Evolutionary conservation across 2,888 invertebrate species (phyloP), one percentile per base, ranked within the genome.

Genomic region (Chrysolina oricalcia): DNA sequence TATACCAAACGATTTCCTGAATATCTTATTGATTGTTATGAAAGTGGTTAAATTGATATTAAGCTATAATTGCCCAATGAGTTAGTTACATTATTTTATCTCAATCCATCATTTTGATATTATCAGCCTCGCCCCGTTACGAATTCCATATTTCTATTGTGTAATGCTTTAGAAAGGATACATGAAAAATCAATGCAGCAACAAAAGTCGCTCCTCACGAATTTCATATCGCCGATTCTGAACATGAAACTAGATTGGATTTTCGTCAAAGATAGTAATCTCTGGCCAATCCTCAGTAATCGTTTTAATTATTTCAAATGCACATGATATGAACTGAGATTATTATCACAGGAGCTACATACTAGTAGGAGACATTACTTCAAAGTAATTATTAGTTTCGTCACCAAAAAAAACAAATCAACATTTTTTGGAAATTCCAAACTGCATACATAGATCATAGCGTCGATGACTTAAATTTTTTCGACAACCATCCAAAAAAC

Each of bases 91-190:
- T 48, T 53, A 3, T 21, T 53, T 53, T 21, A 21, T 53, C 21
- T 53, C 53, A 17, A 53, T 59, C 59, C 27, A 59, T 59, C 59
- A 59, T n/a, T 59, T n/a, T 27, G 59, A 59, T 59, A n/a, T 27
- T n/a, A 59, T 59, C 59, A 59, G 35, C 59, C 59, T 59, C 59
- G 35, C 59, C 59, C 27, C 27, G n/a, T 27, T 9, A 15, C 27
- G 17, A 59, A 35, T 53, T 11, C 53, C 19, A 21, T 53, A 35
- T 59, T 59, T 59, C 59, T 59, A 59, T 59, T 59, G 59, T 59
- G 59, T 59, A 59, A 59, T 59, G 23, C 27, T 23, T 15, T 59
- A 59, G 59, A 59, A 59, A 59, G 59, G 59, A 27, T 59, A 59
- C 59, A 59, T 59, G 59, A 59, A 59, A 59, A 59, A 59, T 59